These are phyloP conservation scores for Geophilus truncorum DNA, from an alignment of 2,888 invertebrate genomes.

Conservation along the genomic window DNA sequence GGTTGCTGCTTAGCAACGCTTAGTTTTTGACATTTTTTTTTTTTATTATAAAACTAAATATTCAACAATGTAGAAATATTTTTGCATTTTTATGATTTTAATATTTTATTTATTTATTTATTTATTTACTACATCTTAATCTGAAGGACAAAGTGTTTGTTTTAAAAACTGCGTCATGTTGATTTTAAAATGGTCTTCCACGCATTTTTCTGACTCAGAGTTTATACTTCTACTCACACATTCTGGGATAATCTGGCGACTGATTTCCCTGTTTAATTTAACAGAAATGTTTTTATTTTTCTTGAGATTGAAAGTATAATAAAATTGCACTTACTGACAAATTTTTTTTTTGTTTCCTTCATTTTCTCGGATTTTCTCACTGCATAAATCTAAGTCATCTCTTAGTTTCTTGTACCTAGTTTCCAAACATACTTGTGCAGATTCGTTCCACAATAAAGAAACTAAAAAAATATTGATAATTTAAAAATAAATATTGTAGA, in stretches of 20 bases:
- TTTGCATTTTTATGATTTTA: neutral
- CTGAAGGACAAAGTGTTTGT: no score
- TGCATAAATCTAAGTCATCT: neutral
- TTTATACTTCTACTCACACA: neutral
- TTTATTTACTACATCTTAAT: neutral
- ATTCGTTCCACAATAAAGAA: neutral
- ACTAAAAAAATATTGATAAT: neutral
- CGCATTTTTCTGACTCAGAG: neutral
- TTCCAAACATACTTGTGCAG: neutral
- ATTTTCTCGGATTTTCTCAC: neutral
- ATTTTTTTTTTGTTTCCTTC: neutral
- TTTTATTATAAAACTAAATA: no score
- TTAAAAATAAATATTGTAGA: neutral
- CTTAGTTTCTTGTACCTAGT: neutral
- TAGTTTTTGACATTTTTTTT: no score
- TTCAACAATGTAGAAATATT: no score
- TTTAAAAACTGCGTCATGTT: neutral
- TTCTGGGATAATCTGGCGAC: neutral
- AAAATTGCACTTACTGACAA: neutral
- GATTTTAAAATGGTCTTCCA: neutral
- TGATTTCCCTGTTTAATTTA: neutral
- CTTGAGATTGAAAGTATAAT: neutral
- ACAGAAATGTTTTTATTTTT: neutral
- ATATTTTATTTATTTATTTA: neutral
- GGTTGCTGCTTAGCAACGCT: no score